phyloP scores from a whole-genome alignment of 2,797 vertebrate species.

The Eulemur rubriventer region DNA sequence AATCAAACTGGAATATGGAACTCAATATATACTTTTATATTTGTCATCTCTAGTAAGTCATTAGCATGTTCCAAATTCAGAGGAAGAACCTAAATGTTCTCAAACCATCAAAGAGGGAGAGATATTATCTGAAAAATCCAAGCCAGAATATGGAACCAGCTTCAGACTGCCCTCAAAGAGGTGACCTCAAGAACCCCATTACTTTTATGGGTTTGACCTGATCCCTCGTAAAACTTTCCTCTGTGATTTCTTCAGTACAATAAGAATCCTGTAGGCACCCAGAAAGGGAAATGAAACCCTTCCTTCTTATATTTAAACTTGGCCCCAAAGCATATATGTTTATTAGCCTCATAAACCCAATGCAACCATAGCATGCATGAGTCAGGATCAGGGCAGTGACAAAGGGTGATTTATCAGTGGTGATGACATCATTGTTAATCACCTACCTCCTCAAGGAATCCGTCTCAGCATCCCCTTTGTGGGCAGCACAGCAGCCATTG shows the following conservation, averaged over 20 bases:
- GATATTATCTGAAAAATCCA: neutral
- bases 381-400: neutral
- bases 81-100: neutral
- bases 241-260: slow-evolving; percentile 36
- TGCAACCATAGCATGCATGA: neutral
- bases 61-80: neutral
- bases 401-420: neutral
- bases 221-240: slow-evolving; percentile 52
- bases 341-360: slow-evolving; percentile 43
- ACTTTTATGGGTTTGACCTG: slow-evolving; percentile 49
- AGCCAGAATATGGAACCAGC: neutral
- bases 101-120: neutral
- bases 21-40: neutral
- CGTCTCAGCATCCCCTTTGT: neutral
- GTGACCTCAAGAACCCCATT: neutral
- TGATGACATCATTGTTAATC: neutral
- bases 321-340: slow-evolving; percentile 20
- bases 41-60: neutral
- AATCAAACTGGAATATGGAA: neutral
- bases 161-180: neutral
- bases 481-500: too few relatives aligned
- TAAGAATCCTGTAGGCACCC: neutral
- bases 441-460: neutral
- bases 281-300: slow-evolving; percentile 2
- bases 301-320: slow-evolving; percentile 36